phyloP scores from a whole-genome alignment of 2,888 invertebrate species.

The Ennomos erosarius region DNA sequence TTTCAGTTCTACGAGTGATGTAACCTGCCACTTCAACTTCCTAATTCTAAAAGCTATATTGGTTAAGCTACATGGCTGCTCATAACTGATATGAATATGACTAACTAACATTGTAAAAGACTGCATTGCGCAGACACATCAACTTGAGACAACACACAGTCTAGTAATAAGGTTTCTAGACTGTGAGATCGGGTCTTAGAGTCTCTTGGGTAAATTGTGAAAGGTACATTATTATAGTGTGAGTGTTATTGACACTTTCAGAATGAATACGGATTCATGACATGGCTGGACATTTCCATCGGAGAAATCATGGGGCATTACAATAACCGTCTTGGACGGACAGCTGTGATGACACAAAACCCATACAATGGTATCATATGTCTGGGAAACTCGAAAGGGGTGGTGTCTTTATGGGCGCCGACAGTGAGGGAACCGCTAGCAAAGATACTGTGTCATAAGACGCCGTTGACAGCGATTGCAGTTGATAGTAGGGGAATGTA shows the following conservation, averaged over 20 bases:
- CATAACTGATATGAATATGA: too few relatives aligned
- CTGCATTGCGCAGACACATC: too few relatives aligned
- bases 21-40: too few relatives aligned
- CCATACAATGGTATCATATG: slow-evolving; percentile 96
- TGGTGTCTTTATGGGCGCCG: slow-evolving; percentile 98
- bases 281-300: slow-evolving; percentile 97
- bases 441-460: slow-evolving; percentile 95
- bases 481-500: slow-evolving; percentile 94
- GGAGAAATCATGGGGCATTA: slow-evolving; percentile 94
- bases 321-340: slow-evolving; percentile 90
- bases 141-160: neutral
- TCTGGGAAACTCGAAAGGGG: slow-evolving; percentile 95
- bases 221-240: too few relatives aligned
- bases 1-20: too few relatives aligned
- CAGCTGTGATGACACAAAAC: slow-evolving; percentile 95
- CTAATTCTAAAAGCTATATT: too few relatives aligned
- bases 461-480: slow-evolving; percentile 91
- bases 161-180: too few relatives aligned
- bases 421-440: slow-evolving; percentile 93
- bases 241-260: slow-evolving; percentile 50
- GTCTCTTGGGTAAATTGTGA: too few relatives aligned
- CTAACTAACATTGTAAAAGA: too few relatives aligned
- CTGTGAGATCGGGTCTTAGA: too few relatives aligned
- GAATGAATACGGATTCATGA: slow-evolving; percentile 91
- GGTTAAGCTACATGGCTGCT: too few relatives aligned